Percentiles rank a stretch among this genome's conserved stretches.
phyloP scores from a whole-genome alignment of 2,797 vertebrate genomes.

The Phylloscopus collybita region DNA sequence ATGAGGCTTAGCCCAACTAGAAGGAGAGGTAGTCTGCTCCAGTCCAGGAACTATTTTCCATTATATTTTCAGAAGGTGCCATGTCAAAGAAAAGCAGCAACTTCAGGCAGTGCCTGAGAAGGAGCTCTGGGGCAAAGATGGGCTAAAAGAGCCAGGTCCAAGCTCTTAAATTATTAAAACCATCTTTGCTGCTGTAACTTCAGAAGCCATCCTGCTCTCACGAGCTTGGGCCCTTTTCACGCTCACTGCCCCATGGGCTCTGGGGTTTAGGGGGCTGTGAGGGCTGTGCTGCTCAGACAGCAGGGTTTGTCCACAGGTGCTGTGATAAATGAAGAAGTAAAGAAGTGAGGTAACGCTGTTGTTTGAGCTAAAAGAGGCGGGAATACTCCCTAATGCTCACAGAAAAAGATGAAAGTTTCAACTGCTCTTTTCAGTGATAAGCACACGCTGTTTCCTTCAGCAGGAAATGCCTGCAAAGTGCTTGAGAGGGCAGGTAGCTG shows the following conservation, averaged over 20 bases:
- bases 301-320: background rate
- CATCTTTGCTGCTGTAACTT: background rate
- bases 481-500: background rate
- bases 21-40: background rate
- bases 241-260: background rate
- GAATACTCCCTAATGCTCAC: background rate
- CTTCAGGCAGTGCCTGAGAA: background rate
- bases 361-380: background rate
- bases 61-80: background rate
- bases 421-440: background rate
- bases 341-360: background rate
- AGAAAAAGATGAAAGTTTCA: background rate
- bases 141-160: background rate
- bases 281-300: background rate
- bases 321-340: background rate
- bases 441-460: background rate
- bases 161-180: background rate
- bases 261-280: background rate
- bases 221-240: accelerated
- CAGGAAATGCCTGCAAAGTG: background rate
- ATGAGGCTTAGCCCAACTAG: background rate
- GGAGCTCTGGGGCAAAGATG: background rate
- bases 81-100: background rate
- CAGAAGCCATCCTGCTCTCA: background rate
- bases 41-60: background rate